phyloP scores from a whole-genome alignment of 2,797 vertebrate species.

The Adelosebastes latens region DNA sequence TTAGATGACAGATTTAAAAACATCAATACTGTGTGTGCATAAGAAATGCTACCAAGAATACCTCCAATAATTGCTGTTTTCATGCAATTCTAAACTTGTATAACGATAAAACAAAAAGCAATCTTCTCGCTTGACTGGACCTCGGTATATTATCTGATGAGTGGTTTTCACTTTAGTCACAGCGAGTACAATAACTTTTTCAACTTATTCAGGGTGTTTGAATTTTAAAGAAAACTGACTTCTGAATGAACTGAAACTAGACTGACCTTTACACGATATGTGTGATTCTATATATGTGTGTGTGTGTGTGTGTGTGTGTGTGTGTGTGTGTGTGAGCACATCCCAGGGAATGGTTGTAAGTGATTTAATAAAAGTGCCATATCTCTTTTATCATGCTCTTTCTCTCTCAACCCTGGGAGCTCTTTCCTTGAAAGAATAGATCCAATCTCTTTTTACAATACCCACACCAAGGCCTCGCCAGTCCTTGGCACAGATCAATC shows the following conservation, averaged over 20 bases:
- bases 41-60: background rate
- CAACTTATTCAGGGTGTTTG: background rate
- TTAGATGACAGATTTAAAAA: background rate
- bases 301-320: background rate
- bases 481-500: conserved; percentile 55
- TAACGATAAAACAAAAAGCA: background rate
- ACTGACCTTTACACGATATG: background rate
- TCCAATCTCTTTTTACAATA: conserved; percentile 60
- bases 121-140: background rate
- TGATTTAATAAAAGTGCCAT: conserved; percentile 53
- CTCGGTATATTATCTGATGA: background rate
- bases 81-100: background rate
- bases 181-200: background rate
- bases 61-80: background rate
- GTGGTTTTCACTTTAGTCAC: background rate
- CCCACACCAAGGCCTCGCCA: conserved; percentile 36
- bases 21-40: background rate
- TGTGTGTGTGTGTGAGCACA: background rate
- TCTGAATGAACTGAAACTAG: background rate
- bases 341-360: conserved; percentile 21
- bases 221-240: background rate
- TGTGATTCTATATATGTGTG: background rate
- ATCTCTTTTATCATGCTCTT: conserved; percentile 41
- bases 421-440: conserved; percentile 58
- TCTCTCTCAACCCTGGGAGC: conserved; percentile 13